These are phyloP conservation scores for Trichosurus vulpecula DNA, from an alignment of 2,797 vertebrate genomes.

Conservation along the genomic window DNA sequence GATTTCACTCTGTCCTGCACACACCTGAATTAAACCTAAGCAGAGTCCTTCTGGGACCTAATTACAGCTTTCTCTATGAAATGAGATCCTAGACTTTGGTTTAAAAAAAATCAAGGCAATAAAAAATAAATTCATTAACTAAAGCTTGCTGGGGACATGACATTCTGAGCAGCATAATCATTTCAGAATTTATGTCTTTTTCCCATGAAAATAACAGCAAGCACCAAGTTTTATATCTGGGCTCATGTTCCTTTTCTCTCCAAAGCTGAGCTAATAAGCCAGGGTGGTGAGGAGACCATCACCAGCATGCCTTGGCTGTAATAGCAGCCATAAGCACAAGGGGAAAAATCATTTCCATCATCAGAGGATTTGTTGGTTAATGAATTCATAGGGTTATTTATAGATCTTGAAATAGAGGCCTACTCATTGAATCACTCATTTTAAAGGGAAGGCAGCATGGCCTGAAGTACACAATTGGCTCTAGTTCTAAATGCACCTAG, in stretches of 20 bases:
- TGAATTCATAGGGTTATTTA: background rate
- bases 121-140: background rate
- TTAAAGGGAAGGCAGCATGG: background rate
- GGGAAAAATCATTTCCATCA: background rate
- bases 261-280: background rate
- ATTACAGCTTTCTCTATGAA: background rate
- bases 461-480: background rate
- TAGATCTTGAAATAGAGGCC: background rate
- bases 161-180: background rate
- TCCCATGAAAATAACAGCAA: background rate
- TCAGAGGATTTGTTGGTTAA: background rate
- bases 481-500: background rate
- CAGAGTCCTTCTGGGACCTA: background rate
- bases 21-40: background rate
- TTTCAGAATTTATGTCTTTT: background rate
- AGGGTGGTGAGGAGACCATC: background rate
- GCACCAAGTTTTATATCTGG: background rate
- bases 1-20: no score
- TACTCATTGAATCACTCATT: background rate
- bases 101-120: background rate
- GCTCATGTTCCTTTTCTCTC: background rate
- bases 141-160: background rate
- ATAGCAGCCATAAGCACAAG: background rate
- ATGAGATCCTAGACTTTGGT: background rate
- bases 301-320: accelerated